A percentile compares a stretch with the other conserved stretches of the same genome.
These are phyloP conservation scores for Tetragonisca angustula DNA, from an alignment of 2,888 invertebrate genomes.

Conservation along the genomic window DNA sequence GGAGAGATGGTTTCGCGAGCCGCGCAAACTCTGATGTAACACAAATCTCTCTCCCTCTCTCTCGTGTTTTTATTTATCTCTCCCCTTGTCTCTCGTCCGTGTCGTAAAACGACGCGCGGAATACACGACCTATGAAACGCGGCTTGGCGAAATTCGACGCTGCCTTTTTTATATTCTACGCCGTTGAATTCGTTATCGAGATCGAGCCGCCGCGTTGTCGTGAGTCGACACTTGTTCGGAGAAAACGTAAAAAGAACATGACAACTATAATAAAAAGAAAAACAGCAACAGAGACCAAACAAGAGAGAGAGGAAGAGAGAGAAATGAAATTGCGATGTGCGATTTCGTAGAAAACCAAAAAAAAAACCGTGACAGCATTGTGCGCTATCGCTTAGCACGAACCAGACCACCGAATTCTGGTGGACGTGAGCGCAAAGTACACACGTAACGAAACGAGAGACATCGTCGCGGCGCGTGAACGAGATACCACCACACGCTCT, in stretches of 20 bases:
- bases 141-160: conserved; percentile 31
- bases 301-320: neutral
- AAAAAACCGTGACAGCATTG: neutral
- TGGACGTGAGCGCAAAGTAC: neutral
- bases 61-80: neutral
- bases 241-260: neutral
- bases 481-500: conserved; percentile 6
- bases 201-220: neutral
- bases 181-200: conserved; percentile 5
- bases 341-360: neutral
- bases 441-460: neutral
- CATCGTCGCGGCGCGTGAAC: conserved; percentile 18
- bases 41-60: conserved; percentile 24
- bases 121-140: conserved; percentile 25
- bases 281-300: neutral
- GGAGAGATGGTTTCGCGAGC: conserved; percentile 35
- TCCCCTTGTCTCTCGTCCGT: neutral
- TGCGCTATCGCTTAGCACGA: neutral
- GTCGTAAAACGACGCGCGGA: neutral
- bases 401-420: neutral
- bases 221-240: neutral
- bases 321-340: neutral
- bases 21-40: conserved; percentile 44
- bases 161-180: conserved; percentile 27
- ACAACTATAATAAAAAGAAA: neutral